A percentile compares a stretch with the other conserved stretches of the same genome.
Evolutionary conservation across 1,140 invertebrate genomes (phyloP).

Genomic region (Conus ventricosus): DNA sequence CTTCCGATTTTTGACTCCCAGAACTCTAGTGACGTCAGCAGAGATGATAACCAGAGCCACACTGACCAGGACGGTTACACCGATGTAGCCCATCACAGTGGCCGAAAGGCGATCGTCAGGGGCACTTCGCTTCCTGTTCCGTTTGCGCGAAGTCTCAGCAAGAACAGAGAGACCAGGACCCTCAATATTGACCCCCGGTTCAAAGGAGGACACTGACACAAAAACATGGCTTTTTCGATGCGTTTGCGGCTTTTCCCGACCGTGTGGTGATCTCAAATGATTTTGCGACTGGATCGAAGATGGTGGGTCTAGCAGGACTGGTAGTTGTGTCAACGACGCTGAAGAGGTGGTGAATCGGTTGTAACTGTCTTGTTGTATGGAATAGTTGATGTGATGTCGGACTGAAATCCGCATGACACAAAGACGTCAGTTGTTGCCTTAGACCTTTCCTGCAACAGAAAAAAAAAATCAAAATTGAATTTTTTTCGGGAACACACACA

Average conservation of each 20-base stretch:
- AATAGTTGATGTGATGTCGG: not conserved
- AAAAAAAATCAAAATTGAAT: not conserved
- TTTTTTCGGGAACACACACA: not conserved
- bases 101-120: not conserved
- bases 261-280: not conserved
- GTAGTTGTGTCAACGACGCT: not conserved
- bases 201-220: not conserved
- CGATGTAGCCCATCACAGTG: not conserved
- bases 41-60: not conserved
- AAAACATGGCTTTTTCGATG: not conserved
- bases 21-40: not conserved
- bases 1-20: not conserved
- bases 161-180: not conserved
- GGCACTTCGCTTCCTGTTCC: not conserved
- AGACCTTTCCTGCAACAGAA: not conserved
- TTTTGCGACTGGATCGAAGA: not conserved
- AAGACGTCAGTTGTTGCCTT: not conserved
- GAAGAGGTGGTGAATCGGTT: slow-evolving; percentile 16
- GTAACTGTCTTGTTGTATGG: not conserved
- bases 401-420: not conserved
- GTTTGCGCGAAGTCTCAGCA: not conserved
- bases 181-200: not conserved
- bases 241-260: not conserved
- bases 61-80: not conserved
- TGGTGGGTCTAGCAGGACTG: not conserved